phyloP scores from a whole-genome alignment of 2,888 invertebrate genomes.

The Luperina nickerlii region DNA sequence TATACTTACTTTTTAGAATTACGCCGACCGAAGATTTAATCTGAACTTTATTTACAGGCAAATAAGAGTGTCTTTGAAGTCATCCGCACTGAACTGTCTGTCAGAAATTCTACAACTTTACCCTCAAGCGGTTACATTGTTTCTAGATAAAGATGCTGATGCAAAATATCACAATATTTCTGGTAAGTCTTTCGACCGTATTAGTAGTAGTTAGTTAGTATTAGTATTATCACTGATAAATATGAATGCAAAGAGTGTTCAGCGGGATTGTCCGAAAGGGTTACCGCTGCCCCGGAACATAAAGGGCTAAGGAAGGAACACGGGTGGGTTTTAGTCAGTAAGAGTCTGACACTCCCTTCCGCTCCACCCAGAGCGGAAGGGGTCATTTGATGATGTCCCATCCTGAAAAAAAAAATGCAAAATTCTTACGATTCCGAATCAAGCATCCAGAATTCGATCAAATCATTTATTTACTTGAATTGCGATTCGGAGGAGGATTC shows the following conservation, averaged over 20 bases:
- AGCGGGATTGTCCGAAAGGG: too few species aligned
- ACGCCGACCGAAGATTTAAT: not conserved
- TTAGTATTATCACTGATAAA: too few species aligned
- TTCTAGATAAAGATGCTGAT: conserved; percentile 91
- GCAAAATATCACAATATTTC: conserved; percentile 83
- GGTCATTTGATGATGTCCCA: too few species aligned
- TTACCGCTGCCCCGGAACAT: too few species aligned
- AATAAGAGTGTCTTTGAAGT: conserved; percentile 97
- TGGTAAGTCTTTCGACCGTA: conserved; percentile 62
- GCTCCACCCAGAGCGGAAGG: too few species aligned
- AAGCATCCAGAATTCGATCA: not conserved
- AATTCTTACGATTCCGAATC: not conserved
- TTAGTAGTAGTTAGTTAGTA: too few species aligned
- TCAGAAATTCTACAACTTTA: conserved; percentile 93
- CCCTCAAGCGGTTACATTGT: conserved; percentile 93
- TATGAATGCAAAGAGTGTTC: too few species aligned
- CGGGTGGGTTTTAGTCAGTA: too few species aligned
- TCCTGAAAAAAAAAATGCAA: not conserved
- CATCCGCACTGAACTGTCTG: conserved; percentile 95
- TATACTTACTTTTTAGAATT: not conserved
- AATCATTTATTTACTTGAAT: not conserved
- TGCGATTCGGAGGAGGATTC: too few species aligned
- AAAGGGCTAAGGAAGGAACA: too few species aligned
- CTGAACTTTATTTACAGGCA: conserved; percentile 74
- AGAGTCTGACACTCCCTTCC: too few species aligned